Base-by-base conservation (phyloP, 2,888 invertebrate genomes). In the Prosopocoilus inquinatus region DNA sequence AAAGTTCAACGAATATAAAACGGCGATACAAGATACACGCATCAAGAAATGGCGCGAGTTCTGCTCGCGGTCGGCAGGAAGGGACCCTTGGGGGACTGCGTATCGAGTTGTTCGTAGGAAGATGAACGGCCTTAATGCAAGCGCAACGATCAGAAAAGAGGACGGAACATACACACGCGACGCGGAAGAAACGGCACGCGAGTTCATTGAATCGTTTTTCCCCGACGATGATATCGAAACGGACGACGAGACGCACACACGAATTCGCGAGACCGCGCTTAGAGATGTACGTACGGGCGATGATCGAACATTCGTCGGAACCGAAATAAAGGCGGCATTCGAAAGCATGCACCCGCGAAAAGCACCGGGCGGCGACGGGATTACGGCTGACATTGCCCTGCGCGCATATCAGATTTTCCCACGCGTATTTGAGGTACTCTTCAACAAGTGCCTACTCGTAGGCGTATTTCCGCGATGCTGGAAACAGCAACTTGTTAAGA, bases 71-170 rank as follows among this genome's bases (percentile, higher is more conserved):
- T 50, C 35, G 2, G 35, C 44, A 2, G 51, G 28, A 33, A 48
- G 39, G 1, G 58, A 61, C 13, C 58, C 61, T n/a, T 58, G 58
- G 58, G 52, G 58, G 8, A 38, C 49, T 0, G 57, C 54, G 3
- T 61, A 61, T 11, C 41, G 39, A 15, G 33, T 50, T 1, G 15
- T 53, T 5, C 13, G 38, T 2, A 46, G 46, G 1, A 58, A 53
- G 34, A n/a, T 44, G 20, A 3, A 15, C 11, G 9, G 36, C 20
- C 32, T n/a, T n/a, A n/a, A n/a, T n/a, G 45, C 20, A 9, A 35
- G 9, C n/a, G 48, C 35, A 1, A 51, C 52, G 1, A 2, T 38
- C 7, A 47, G 41, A 11, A n/a, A n/a, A n/a, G n/a, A n/a, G n/a
- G 16, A 4, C 3, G 11, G 3, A 56, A 60, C 32, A 16, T 35